phyloP scores from a whole-genome alignment of 2,113 vertebrate genomes.

The Pelecanoides urinatrix region DNA sequence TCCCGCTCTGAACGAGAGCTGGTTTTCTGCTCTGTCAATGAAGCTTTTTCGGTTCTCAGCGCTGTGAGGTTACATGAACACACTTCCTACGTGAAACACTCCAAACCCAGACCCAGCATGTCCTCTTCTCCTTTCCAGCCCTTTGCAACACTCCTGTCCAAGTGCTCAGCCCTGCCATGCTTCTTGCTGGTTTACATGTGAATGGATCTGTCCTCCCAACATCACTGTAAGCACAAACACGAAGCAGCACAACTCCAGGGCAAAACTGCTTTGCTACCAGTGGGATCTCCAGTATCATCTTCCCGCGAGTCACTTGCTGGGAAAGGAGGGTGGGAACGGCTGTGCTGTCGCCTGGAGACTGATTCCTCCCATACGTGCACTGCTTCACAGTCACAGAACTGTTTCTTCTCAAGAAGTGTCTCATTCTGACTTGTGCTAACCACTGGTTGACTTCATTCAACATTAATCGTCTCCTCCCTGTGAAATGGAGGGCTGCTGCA shows the following conservation, averaged over 20 bases:
- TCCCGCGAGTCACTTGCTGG: conserved; percentile 6
- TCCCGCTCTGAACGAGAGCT: neutral
- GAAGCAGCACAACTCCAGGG: neutral
- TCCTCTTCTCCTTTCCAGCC: neutral
- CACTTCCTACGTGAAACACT: neutral
- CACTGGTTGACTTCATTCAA: conserved; percentile 42
- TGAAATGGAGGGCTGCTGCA: conserved; percentile 2
- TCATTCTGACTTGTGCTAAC: conserved; percentile 15
- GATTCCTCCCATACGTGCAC: neutral
- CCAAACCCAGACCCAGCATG: neutral
- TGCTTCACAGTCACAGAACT: neutral
- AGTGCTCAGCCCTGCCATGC: neutral
- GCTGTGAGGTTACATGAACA: neutral
- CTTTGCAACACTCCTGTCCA: neutral
- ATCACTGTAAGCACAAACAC: neutral
- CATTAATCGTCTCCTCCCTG: conserved; percentile 22
- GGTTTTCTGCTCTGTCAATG: neutral
- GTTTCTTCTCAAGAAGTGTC: neutral
- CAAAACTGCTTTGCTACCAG: neutral
- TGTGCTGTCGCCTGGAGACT: neutral
- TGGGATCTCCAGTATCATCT: neutral
- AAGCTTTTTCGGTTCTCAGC: neutral
- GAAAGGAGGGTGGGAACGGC: conserved; percentile 18
- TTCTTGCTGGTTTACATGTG: neutral
- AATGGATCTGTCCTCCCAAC: neutral